Conservation (phyloP, 2,888 invertebrate genomes). For the Agrochola lychnidis region DNA sequence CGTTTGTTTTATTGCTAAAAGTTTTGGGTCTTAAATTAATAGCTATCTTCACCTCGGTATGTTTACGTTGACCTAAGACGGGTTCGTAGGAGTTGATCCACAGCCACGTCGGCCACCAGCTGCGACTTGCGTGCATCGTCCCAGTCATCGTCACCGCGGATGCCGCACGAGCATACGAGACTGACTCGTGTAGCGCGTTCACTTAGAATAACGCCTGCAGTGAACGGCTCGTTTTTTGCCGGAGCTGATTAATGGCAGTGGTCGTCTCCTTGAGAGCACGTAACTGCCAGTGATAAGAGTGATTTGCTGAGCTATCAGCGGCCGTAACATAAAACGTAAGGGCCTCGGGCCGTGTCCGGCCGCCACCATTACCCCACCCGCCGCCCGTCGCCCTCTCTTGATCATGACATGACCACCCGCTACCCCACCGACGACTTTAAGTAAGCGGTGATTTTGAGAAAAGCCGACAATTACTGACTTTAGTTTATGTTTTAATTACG, state of each 20-base stretch:
- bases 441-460: conserved; percentile 43
- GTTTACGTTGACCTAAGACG: conserved; percentile 3
- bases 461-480: conserved; percentile 49
- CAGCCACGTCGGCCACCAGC: neutral
- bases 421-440: conserved; percentile 10
- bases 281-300: conserved; percentile 55
- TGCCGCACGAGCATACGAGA: neutral
- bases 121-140: conserved; percentile 12
- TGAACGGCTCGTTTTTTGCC: conserved; percentile 13
- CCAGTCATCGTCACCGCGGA: neutral
- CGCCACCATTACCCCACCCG: conserved; percentile 4
- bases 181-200: neutral
- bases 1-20: conserved; percentile 26
- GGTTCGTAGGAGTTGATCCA: neutral
- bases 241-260: conserved; percentile 36
- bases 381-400: too few species aligned
- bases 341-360: conserved; percentile 49
- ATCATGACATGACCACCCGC: neutral
- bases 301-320: conserved; percentile 55
- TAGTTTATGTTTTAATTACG: conserved; percentile 49
- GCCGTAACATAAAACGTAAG: conserved; percentile 53
- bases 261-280: conserved; percentile 44
- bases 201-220: conserved; percentile 3
- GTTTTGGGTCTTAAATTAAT: conserved; percentile 9
- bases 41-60: neutral